Evolutionary conservation across 2,113 vertebrate genomes (phyloP).

Genomic region (Hippocampus mohnikei): DNA sequence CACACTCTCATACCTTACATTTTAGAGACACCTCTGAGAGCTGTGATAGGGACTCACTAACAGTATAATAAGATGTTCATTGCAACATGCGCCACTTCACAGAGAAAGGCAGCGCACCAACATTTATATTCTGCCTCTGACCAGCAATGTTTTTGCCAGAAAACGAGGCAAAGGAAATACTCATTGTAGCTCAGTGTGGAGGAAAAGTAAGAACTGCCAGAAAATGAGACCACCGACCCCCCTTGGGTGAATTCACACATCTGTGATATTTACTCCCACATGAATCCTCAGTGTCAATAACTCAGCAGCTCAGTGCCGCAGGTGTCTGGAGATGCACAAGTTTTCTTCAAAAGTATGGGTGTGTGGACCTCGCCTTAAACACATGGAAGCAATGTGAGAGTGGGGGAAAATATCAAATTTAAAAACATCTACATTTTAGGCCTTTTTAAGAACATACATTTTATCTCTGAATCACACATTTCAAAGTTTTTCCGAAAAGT

Average conservation of each 20-base stretch:
- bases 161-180: not conserved
- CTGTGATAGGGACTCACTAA: not conserved
- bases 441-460: no score
- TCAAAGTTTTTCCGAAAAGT: no score
- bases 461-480: no score
- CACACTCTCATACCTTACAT: not conserved
- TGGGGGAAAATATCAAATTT: not conserved
- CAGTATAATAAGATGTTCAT: not conserved
- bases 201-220: not conserved
- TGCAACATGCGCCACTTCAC: not conserved
- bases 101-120: not conserved
- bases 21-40: not conserved
- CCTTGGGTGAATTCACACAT: constrained; percentile 47
- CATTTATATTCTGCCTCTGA: not conserved
- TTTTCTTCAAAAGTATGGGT: not conserved
- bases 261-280: constrained; percentile 37
- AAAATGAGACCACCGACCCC: constrained; percentile 26
- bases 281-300: constrained; percentile 43
- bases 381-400: not conserved
- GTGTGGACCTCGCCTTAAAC: not conserved
- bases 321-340: constrained; percentile 14
- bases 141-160: not conserved
- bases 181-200: not conserved
- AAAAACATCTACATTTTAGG: no score
- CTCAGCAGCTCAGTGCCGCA: constrained; percentile 25